A percentile compares a stretch with the other conserved stretches of the same genome.
Conservation (phyloP, 1,140 invertebrate species). For the Arctopsyche grandis region DNA sequence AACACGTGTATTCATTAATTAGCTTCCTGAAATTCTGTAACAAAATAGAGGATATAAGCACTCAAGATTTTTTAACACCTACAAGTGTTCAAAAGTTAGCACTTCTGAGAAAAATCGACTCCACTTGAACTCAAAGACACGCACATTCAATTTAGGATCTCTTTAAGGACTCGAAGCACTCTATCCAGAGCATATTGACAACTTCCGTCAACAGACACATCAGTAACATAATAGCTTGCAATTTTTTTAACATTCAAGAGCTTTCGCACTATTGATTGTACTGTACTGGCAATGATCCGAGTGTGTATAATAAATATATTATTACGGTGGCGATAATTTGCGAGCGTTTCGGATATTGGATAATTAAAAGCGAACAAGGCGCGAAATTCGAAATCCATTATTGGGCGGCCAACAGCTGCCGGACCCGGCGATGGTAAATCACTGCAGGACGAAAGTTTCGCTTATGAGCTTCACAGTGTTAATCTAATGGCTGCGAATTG, state of each 20-base stretch:
- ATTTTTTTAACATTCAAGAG: too few species aligned
- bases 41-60: too few species aligned
- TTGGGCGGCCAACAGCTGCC: background rate
- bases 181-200: background rate
- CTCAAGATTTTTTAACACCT: background rate
- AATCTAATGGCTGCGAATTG: constrained; percentile 29
- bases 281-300: too few species aligned
- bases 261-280: too few species aligned
- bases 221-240: background rate
- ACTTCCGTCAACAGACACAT: background rate
- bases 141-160: background rate
- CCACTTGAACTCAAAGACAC: constrained; percentile 3
- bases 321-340: background rate
- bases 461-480: constrained; percentile 26
- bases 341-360: background rate
- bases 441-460: background rate
- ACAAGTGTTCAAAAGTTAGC: background rate
- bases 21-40: too few species aligned
- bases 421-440: background rate
- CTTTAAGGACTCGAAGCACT: background rate
- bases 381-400: constrained; percentile 3
- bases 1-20: too few species aligned
- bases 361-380: constrained; percentile 4
- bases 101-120: background rate
- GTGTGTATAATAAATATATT: background rate